These are phyloP conservation scores for Gibbula magus DNA, from an alignment of 2,888 invertebrate genomes.

Conservation along the genomic window DNA sequence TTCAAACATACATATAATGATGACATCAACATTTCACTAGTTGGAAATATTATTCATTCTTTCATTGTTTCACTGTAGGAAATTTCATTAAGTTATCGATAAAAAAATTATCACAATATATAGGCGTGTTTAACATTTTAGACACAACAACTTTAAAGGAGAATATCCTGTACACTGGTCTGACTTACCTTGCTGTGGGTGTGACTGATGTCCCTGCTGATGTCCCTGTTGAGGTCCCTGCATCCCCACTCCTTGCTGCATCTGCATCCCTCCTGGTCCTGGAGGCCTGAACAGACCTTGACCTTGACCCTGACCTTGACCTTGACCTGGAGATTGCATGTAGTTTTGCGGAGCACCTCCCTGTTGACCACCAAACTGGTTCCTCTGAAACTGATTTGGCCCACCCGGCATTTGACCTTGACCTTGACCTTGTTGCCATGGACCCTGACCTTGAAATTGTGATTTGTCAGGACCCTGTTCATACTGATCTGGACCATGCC, in stretches of 20 bases:
- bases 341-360: constrained; percentile 28
- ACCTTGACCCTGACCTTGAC: constrained; percentile 28
- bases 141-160: too few relatives aligned
- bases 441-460: constrained; percentile 27
- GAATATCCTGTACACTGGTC: too few relatives aligned
- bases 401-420: constrained; percentile 11
- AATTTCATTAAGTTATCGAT: too few relatives aligned
- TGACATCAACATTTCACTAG: too few relatives aligned
- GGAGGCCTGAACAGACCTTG: not conserved
- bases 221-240: not conserved
- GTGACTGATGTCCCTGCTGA: constrained; percentile 14
- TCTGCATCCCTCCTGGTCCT: constrained; percentile 4
- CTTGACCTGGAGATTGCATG: constrained; percentile 26
- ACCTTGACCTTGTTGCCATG: constrained; percentile 2
- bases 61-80: too few relatives aligned
- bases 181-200: not conserved
- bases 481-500: constrained; percentile 15
- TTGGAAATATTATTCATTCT: too few relatives aligned
- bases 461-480: not conserved
- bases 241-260: not conserved
- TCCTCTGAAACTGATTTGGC: constrained; percentile 25
- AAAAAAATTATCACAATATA: too few relatives aligned
- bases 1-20: too few relatives aligned
- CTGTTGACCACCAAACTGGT: constrained; percentile 31
- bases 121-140: too few relatives aligned